A percentile compares a stretch with the other conserved stretches of the same genome.
These are phyloP conservation scores for Tuberolachnus salignus DNA, from an alignment of 2,888 invertebrate genomes.

Conservation along the genomic window DNA sequence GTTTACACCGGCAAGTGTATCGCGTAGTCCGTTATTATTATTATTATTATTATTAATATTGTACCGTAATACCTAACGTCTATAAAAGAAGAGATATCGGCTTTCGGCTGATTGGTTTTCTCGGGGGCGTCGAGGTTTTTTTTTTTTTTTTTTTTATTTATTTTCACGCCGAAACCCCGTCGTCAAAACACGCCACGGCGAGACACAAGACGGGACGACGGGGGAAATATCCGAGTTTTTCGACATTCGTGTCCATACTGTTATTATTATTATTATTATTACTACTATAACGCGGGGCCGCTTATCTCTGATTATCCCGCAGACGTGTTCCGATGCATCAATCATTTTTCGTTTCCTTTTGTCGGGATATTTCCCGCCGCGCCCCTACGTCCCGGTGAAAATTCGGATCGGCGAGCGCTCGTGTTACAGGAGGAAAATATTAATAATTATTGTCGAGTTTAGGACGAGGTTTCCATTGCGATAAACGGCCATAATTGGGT, in stretches of 20 bases:
- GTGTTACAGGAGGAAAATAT: too few species aligned
- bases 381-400: not conserved
- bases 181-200: not conserved
- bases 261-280: too few species aligned
- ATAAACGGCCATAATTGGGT: too few species aligned
- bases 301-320: slow-evolving; percentile 49
- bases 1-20: not conserved
- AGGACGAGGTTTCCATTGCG: too few species aligned
- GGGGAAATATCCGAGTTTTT: slow-evolving; percentile 1
- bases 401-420: too few species aligned
- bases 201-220: not conserved
- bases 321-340: slow-evolving; percentile 45
- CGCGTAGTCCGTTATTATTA: not conserved
- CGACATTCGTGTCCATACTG: slow-evolving; percentile 7
- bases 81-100: slow-evolving; percentile 12
- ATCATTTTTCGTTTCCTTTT: slow-evolving; percentile 47
- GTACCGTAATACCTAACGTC: not conserved
- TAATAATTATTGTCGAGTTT: too few species aligned
- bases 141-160: not conserved
- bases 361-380: not conserved
- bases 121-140: not conserved
- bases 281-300: slow-evolving; percentile 5
- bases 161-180: not conserved
- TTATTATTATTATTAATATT: slow-evolving; percentile 1
- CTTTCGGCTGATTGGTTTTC: slow-evolving; percentile 44